Base-by-base conservation (phyloP, 2,888 invertebrate genomes). In the Lutraria lutraria region DNA sequence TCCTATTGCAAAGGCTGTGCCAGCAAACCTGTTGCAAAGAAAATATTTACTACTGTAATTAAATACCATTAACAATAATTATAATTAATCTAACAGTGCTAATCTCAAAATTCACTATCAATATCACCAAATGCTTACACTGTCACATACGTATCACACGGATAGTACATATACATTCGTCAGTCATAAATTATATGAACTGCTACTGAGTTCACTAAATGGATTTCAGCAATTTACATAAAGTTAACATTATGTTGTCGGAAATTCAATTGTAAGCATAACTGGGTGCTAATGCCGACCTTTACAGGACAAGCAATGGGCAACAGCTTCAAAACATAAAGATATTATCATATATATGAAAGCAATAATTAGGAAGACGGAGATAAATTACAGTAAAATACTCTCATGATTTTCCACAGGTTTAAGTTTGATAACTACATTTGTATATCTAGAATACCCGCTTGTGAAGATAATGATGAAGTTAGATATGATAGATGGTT, bases 1-100 rank as follows among this genome's bases (percentile, higher is more conserved):
- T 21, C 56, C 29, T 54, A 82, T 34, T 82, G 82, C 56, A 60
- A 82, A 82, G 6, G 56, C 60, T 16, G 82, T 60, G 2, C 82
- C 82, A 63, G 60, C 29, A 82, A 82, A 82, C 31, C 82, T 82
- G 60, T 60, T 0, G 25, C 0, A 81, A 25, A 81, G 15, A 12
- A 81, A 53, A 21, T 43, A 19, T 80, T 0, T 43, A 34, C 16
- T 19, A n/a, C n/a, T n/a, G n/a, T n/a, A 10, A 29, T 76, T 25
- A 19, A 60, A 8, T 19, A 6, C n/a, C 19, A 8, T n/a, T 19
- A 60, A 15, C 19, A 60, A n/a, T n/a, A n/a, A n/a, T n/a, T n/a
- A 60, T 19, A 60, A 19, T 19, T n/a, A 4, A n/a, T 19, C n/a
- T 21, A 19, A 60, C n/a, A 15, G n/a, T 21, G 8, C 19, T 0